Evolutionary conservation across 2,797 vertebrate species (phyloP).

Genomic region (Pseudotriccus pelzelni): DNA sequence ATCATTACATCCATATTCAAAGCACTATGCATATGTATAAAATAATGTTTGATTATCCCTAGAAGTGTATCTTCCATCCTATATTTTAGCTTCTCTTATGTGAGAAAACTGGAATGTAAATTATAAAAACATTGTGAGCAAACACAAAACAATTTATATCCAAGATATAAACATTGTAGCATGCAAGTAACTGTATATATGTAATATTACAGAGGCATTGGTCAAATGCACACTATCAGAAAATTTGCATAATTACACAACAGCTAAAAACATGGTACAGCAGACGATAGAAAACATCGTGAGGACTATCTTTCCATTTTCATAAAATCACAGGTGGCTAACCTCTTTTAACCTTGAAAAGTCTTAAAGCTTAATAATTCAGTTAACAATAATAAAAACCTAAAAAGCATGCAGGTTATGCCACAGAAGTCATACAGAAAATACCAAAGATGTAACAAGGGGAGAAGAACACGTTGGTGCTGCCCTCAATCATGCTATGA

Average conservation of each 20-base stretch:
- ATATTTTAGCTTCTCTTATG: not conserved
- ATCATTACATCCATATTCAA: not conserved
- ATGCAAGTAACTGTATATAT: not conserved
- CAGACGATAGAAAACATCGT: not conserved
- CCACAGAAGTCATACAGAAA: constrained; percentile 48
- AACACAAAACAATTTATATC: not conserved
- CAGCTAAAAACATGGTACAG: not conserved
- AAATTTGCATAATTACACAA: not conserved
- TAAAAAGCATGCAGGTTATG: constrained; percentile 71
- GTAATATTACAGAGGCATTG: not conserved
- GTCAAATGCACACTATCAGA: not conserved
- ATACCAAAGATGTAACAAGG: constrained; percentile 25
- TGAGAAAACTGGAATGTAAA: not conserved
- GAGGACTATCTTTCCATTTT: not conserved
- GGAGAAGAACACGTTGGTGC: constrained; percentile 35
- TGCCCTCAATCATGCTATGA: constrained; percentile 69
- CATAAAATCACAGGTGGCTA: constrained; percentile 9
- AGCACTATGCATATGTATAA: not conserved
- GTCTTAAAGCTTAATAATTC: constrained; percentile 34
- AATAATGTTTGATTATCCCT: not conserved
- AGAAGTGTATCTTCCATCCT: not conserved
- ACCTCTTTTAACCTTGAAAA: not conserved
- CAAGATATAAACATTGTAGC: not conserved
- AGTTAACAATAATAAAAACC: constrained; percentile 1
- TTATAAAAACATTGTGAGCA: not conserved